A percentile compares a stretch with the other conserved stretches of the same genome.
These are phyloP conservation scores for Propsilocerus akamusi DNA, from an alignment of 1,140 invertebrate genomes.

Conservation along the genomic window DNA sequence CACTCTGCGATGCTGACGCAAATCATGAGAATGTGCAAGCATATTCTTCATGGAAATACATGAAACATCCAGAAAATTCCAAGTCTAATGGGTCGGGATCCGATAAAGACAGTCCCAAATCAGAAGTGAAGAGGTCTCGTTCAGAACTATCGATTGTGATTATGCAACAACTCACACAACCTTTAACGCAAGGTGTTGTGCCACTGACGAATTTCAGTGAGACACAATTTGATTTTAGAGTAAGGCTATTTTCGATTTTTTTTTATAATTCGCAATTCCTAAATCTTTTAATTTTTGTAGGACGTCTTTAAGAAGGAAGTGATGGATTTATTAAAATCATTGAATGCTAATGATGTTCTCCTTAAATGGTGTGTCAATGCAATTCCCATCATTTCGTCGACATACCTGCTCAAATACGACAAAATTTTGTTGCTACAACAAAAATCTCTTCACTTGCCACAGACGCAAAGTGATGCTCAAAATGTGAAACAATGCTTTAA, in stretches of 20 bases:
- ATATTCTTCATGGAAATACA: constrained; percentile 14
- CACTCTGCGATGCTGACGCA: constrained; percentile 14
- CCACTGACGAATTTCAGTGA: constrained; percentile 13
- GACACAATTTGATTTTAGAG: constrained; percentile 18
- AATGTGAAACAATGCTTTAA: constrained; percentile 18
- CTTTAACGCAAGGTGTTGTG: constrained; percentile 31
- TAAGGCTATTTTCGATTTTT: constrained; percentile 11
- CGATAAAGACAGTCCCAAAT: constrained; percentile 34
- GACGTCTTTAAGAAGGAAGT: constrained; percentile 36
- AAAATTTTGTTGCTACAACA: constrained; percentile 14
- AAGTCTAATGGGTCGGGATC: constrained; percentile 14
- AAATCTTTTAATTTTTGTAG: constrained; percentile 17
- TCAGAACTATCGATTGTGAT: constrained; percentile 42
- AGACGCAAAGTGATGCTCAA: constrained; percentile 17
- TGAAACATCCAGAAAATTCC: constrained; percentile 16
- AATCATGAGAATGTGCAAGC: constrained; percentile 18
- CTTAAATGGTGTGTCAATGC: constrained; percentile 15
- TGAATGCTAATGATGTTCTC: constrained; percentile 19
- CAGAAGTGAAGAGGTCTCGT: constrained; percentile 33
- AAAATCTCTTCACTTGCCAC: constrained; percentile 18
- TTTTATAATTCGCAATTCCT: not conserved
- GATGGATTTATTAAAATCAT: constrained; percentile 27
- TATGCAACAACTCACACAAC: constrained; percentile 42
- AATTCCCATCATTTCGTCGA: constrained; percentile 16
- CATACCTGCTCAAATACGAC: constrained; percentile 18